Evolutionary conservation across 1,140 invertebrate genomes (phyloP), one percentile per base, ranked within the genome.

Genomic region (Trigoniulus corallinus): DNA sequence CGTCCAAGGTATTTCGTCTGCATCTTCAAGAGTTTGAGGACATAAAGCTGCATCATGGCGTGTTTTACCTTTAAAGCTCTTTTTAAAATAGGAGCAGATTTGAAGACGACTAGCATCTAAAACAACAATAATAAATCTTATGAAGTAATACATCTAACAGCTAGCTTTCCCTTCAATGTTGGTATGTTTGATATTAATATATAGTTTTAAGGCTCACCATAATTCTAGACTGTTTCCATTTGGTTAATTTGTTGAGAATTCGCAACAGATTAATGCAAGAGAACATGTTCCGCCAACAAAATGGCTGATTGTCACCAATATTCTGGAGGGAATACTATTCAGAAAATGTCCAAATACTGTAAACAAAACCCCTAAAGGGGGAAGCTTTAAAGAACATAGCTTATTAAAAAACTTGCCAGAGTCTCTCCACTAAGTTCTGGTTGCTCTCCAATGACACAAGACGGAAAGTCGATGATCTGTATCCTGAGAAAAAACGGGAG

Each of bases 211-310:
- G 1, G 48, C 56, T 63, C 67, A 82, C 80, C 93, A 98, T 98
- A 25, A 98, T 97, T 56, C 96, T 77, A 23, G 93, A 95, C 67
- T 98, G 93, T 67, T 98, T 98, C 89, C 93, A 97, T 68, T 99
- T 99, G 27, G 92, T 98, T 39, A 99, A 71, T 73, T 98, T 99
- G 67, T 99, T 99, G 22, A 99, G 75, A 60, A 98, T 89, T 59
- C 95, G 74, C 34, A 98, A 69, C 27, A 99, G 67, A 76, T 99
- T 99, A 45, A 98, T 96, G 62, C 93, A 97, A 1, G 92, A 88
- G 69, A 96, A 99, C 22, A 98, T 78, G 73, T 99, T 99, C 56
- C 94, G 74, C 95, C 94, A 99, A 42, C 89, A 94, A 69, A 82
- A 97, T 40, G 77, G 74, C 53, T 84, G 79, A 55, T 79, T 80